Conservation (phyloP, 2,797 vertebrate genomes). For the Hyperoplus immaculatus region DNA sequence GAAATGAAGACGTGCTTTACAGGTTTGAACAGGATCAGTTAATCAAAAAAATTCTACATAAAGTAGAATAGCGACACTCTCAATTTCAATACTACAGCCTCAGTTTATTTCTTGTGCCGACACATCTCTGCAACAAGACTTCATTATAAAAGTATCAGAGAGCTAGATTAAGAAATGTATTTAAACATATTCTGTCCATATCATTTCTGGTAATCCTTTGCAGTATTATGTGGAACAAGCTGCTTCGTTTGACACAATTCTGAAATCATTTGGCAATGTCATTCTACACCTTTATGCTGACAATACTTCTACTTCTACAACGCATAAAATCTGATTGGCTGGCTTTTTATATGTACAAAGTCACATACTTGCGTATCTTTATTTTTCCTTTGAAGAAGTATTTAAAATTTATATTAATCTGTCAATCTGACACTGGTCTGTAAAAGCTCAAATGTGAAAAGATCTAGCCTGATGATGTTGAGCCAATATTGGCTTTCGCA, state of each 20-base stretch:
- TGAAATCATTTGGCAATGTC: background rate
- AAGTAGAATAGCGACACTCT: background rate
- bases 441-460: background rate
- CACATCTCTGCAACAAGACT: background rate
- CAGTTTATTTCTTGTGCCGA: background rate
- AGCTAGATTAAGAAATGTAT: background rate
- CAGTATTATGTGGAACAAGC: background rate
- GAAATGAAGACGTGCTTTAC: background rate
- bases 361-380: background rate
- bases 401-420: background rate
- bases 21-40: background rate
- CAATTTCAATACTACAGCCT: background rate
- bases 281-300: conserved; percentile 43
- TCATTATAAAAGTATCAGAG: background rate
- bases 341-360: background rate
- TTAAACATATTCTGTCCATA: background rate
- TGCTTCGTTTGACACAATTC: background rate
- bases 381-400: background rate
- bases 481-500: background rate
- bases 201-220: background rate
- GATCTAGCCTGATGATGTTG: background rate
- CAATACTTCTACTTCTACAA: conserved; percentile 36
- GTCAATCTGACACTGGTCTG: background rate
- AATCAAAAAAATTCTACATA: background rate
- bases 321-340: background rate